Evolutionary conservation across 2,888 invertebrate genomes (phyloP), one percentile per base, ranked within the genome.

Genomic region (Pristionchus maxplancki): DNA sequence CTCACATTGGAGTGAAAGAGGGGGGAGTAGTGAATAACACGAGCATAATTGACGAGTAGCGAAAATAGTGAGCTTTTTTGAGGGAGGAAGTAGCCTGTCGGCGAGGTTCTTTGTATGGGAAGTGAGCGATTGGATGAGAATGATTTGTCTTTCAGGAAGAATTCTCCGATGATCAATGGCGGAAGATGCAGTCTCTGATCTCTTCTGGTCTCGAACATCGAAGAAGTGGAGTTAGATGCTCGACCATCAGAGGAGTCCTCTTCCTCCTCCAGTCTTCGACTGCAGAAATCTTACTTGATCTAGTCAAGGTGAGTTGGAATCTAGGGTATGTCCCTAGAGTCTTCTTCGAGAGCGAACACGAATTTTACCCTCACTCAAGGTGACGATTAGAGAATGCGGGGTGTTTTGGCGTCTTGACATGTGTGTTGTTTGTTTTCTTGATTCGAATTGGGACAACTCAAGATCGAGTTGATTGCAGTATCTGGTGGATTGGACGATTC

Each of bases 251-350:
- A 71, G 86, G 86, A 34, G 50, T 71, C 13, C 71, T 87, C 31
- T 71, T 71, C 44, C 44, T 87, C 24, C 86, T 87, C 20, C 86
- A 87, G 34, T 67, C 86, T 1, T 71, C 50, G 1, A 87, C 86
- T 20, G 86, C 86, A 3, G 86, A 87, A 2, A 71, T 15, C 24
- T 31, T 87, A 20, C 71, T 15, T n/a, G 71, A 71, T n/a, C 48
- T 87, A 5, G 71, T 87, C 48, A 67, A 71, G 86, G 85, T 85
- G n/a, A n/a, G n/a, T n/a, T n/a, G n/a, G n/a, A n/a, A n/a, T n/a
- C n/a, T n/a, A n/a, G n/a, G n/a, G n/a, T n/a, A n/a, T n/a, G n/a
- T n/a, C n/a, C n/a, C n/a, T n/a, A n/a, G n/a, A n/a, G n/a, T n/a
- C n/a, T n/a, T n/a, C n/a, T n/a, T n/a, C n/a, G n/a, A n/a, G n/a